Evolutionary conservation across 2,113 vertebrate species (phyloP).

Genomic region (Coptodon bakossiorum): DNA sequence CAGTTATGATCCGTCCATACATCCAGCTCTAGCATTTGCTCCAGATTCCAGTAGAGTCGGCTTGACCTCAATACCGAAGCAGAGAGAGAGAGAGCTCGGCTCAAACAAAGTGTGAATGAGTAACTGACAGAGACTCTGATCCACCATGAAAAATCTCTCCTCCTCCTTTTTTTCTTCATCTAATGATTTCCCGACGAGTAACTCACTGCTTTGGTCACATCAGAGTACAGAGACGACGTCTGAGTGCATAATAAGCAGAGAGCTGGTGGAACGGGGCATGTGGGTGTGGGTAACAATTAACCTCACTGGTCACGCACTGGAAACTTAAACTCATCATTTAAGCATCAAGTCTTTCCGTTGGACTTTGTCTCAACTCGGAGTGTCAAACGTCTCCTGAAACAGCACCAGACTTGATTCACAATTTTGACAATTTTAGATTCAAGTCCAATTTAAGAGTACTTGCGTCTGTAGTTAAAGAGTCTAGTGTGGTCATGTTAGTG

Average conservation of each 20-base stretch:
- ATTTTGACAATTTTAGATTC: background rate
- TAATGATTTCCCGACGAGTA: background rate
- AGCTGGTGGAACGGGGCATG: background rate
- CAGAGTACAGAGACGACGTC: background rate
- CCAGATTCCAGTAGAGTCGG: slow-evolving; percentile 16
- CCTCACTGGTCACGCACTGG: background rate
- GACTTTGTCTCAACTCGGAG: background rate
- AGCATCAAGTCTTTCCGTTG: background rate
- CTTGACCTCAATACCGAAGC: slow-evolving; percentile 9
- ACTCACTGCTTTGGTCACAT: background rate
- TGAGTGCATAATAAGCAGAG: background rate
- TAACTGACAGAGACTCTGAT: background rate
- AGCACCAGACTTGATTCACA: background rate
- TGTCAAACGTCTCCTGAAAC: background rate
- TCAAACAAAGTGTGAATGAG: background rate
- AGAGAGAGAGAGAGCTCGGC: background rate
- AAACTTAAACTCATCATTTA: background rate
- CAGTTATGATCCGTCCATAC: background rate
- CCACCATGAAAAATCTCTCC: background rate
- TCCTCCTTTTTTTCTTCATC: background rate
- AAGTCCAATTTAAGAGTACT: background rate
- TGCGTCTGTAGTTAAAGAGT: background rate
- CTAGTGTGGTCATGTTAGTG: background rate
- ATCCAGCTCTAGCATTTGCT: background rate
- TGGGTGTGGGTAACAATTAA: background rate